Evolutionary conservation across 1,140 invertebrate species (phyloP).

Genomic region (Babylonia areolata): DNA sequence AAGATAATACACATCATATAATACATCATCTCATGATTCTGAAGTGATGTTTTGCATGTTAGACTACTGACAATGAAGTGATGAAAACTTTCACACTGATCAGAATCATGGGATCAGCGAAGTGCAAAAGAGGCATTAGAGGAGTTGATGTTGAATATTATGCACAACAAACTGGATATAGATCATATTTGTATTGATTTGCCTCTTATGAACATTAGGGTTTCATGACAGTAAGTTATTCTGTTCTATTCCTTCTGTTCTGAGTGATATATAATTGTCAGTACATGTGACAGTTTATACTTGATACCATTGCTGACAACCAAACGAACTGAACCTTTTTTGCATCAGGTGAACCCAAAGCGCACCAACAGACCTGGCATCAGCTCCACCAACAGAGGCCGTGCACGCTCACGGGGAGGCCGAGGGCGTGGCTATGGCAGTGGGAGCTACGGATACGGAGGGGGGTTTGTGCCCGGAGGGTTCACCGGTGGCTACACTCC

Average conservation of each 20-base stretch:
- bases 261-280: too few species aligned
- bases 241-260: background rate
- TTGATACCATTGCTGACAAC: too few species aligned
- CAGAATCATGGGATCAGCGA: background rate
- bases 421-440: constrained; percentile 27
- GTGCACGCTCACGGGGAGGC: constrained; percentile 22
- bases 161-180: too few species aligned
- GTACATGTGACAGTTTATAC: too few species aligned
- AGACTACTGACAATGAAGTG: background rate
- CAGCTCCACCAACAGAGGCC: constrained; percentile 93
- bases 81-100: background rate
- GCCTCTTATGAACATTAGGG: too few species aligned
- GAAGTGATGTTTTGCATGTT: background rate
- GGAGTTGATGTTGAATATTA: too few species aligned
- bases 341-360: constrained; percentile 91
- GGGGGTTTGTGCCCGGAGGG: background rate
- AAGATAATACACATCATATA: too few species aligned
- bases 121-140: too few species aligned
- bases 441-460: background rate
- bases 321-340: too few species aligned
- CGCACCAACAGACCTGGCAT: constrained; percentile 98
- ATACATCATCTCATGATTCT: background rate
- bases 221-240: too few species aligned
- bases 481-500: constrained; percentile 33
- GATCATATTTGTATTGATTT: too few species aligned